Evolutionary conservation across 2,888 invertebrate species (phyloP).

Genomic region (Philopedon plagiatum): DNA sequence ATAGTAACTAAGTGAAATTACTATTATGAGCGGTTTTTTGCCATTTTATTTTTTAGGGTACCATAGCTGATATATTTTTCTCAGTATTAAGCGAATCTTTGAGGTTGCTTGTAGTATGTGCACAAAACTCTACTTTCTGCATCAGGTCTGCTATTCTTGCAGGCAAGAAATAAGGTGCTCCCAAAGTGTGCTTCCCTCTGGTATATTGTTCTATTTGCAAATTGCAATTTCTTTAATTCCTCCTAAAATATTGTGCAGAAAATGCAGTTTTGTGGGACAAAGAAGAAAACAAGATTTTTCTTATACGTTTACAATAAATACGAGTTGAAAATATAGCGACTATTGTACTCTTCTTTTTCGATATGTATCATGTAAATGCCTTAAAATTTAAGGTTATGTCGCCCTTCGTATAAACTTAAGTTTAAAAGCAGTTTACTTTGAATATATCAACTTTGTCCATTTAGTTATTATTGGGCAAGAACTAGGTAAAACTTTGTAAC

Average conservation of each 20-base stretch:
- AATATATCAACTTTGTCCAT: slow-evolving; percentile 11
- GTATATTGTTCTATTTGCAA: too few species aligned
- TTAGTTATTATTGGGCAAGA: slow-evolving; percentile 3
- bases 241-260: too few species aligned
- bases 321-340: background rate
- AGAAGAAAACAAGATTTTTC: too few species aligned
- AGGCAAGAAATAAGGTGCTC: too few species aligned
- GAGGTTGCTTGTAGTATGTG: too few species aligned
- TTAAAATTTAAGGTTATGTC: slow-evolving; percentile 24
- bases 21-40: slow-evolving; percentile 44
- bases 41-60: slow-evolving; percentile 24
- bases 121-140: too few species aligned
- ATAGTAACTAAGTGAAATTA: slow-evolving; percentile 57
- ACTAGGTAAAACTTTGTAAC: background rate
- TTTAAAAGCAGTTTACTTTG: slow-evolving; percentile 21
- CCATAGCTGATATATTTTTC: background rate
- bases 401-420: slow-evolving; percentile 19
- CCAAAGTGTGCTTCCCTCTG: too few species aligned
- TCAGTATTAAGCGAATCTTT: too few species aligned
- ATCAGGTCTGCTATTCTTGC: too few species aligned
- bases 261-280: too few species aligned
- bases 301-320: background rate
- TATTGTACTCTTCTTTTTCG: background rate
- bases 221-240: too few species aligned
- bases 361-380: slow-evolving; percentile 8